A percentile compares a stretch with the other conserved stretches of the same genome.
Conservation (phyloP, 2,113 vertebrate genomes). For the Actinemys pallida region DNA sequence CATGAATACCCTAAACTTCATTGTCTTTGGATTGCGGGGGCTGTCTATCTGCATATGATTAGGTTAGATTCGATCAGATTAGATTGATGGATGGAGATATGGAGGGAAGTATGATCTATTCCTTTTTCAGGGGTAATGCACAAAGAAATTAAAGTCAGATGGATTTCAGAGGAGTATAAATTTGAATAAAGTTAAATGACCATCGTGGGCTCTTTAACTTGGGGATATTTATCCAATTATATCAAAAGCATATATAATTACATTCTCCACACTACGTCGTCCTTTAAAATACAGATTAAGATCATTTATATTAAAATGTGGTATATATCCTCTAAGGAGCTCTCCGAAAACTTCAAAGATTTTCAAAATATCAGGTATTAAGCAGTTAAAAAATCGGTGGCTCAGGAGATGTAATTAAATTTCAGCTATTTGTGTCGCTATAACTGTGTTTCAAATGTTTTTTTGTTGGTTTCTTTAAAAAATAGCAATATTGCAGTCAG, state of each 20-base stretch:
- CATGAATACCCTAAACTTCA: background rate
- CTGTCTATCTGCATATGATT: slow-evolving; percentile 49
- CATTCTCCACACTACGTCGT: slow-evolving; percentile 22
- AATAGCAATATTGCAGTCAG: slow-evolving; percentile 34
- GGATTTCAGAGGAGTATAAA: slow-evolving; percentile 26
- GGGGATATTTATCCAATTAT: background rate
- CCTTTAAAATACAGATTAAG: slow-evolving; percentile 3
- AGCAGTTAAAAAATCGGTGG: slow-evolving; percentile 44
- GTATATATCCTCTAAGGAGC: background rate
- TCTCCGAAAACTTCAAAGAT: slow-evolving; percentile 42
- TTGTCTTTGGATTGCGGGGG: slow-evolving; percentile 22
- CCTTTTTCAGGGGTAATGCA: slow-evolving; percentile 6
- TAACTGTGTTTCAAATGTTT: background rate
- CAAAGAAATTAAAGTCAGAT: slow-evolving; percentile 16
- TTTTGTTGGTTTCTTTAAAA: slow-evolving; percentile 4
- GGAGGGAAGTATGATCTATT: slow-evolving; percentile 20
- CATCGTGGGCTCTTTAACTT: background rate
- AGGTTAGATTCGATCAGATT: slow-evolving; percentile 36
- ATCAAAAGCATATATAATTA: slow-evolving; percentile 36
- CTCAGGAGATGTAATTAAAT: slow-evolving; percentile 1
- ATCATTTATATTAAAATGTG: slow-evolving; percentile 23
- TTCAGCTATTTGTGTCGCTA: background rate
- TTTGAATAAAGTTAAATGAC: slow-evolving; percentile 9
- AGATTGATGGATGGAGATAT: slow-evolving; percentile 36
- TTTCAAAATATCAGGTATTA: slow-evolving; percentile 21